Percentiles rank a stretch among this genome's conserved stretches.
phyloP scores from a whole-genome alignment of 2,113 vertebrate genomes.

The Scolopax mira region DNA sequence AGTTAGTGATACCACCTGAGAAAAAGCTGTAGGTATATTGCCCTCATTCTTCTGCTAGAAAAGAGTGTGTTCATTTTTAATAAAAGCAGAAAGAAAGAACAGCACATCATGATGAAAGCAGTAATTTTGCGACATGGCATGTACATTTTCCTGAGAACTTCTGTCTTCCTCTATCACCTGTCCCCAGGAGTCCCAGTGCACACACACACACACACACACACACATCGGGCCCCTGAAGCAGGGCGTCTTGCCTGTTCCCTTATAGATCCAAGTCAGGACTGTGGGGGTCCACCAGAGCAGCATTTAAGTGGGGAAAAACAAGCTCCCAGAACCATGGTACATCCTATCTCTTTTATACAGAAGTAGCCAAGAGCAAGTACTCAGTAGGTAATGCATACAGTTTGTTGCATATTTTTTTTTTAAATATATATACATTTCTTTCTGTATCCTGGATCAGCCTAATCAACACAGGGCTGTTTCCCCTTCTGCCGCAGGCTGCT shows the following conservation, averaged over 20 bases:
- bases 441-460: neutral
- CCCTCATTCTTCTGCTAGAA: neutral
- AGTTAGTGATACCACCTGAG: neutral
- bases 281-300: neutral
- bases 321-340: fast-evolving
- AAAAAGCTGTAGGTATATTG: neutral
- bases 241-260: neutral
- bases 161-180: too few relatives aligned
- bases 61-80: neutral
- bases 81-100: neutral
- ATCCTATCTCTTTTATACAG: neutral
- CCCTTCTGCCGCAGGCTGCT: neutral
- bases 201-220: too few relatives aligned
- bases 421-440: neutral
- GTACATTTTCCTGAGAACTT: neutral
- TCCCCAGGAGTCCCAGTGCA: neutral
- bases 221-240: fast-evolving
- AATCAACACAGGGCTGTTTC: neutral
- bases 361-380: neutral
- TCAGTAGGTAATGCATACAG: neutral
- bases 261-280: neutral
- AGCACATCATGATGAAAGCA: neutral
- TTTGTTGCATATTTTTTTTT: neutral
- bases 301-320: neutral
- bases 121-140: neutral